Percentiles rank a stretch among this genome's conserved stretches.
These are phyloP conservation scores for Xylota sylvarum DNA, from an alignment of 2,888 invertebrate species.

Conservation along the genomic window DNA sequence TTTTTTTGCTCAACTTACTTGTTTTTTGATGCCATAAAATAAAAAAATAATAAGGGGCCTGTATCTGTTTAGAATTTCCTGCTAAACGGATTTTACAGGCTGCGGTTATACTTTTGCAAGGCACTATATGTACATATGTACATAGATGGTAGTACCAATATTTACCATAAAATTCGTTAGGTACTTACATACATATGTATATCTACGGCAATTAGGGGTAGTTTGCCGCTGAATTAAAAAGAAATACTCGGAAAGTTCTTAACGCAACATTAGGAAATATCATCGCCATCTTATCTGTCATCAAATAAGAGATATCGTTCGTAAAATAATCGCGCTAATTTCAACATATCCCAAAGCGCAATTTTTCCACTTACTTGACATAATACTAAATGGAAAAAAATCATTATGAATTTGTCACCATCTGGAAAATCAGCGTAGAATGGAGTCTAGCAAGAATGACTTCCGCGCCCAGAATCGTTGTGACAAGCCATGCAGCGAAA, in stretches of 20 bases:
- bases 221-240: no score
- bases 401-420: constrained; percentile 18
- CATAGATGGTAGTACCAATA: no score
- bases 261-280: not conserved
- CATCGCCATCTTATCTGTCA: constrained; percentile 48
- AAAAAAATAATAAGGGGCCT: no score
- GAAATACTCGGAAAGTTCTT: not conserved
- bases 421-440: constrained; percentile 12
- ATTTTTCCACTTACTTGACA: constrained; percentile 34
- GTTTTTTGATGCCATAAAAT: no score
- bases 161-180: no score
- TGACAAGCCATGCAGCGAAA: constrained; percentile 5
- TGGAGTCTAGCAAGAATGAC: constrained; percentile 19
- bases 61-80: no score
- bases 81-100: no score
- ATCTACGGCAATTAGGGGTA: no score
- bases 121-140: no score
- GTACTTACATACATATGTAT: no score
- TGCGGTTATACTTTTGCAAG: no score
- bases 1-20: no score
- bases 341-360: constrained; percentile 83
- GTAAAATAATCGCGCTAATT: constrained; percentile 83
- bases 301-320: constrained; percentile 15
- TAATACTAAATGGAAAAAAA: constrained; percentile 33
- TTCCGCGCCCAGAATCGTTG: constrained; percentile 28